Percentiles rank a stretch among this genome's conserved stretches.
Evolutionary conservation across 1,140 invertebrate species (phyloP).

Genomic region (Aphis craccivora): DNA sequence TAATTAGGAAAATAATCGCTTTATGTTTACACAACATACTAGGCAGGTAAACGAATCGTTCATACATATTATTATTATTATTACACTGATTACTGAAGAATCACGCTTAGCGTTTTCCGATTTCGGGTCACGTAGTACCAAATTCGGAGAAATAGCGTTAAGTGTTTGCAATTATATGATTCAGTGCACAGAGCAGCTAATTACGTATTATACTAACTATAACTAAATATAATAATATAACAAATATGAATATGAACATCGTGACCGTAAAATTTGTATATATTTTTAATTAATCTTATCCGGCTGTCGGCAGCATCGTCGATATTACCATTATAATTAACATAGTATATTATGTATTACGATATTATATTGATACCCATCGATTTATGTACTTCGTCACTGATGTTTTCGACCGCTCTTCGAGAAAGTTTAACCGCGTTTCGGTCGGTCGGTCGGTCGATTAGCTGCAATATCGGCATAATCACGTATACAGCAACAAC

Average conservation of each 20-base stretch:
- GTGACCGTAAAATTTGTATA: not conserved
- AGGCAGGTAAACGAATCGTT: not conserved
- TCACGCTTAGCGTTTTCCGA: not conserved
- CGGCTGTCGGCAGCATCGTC: not conserved
- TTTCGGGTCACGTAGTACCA: not conserved
- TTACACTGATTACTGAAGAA: not conserved
- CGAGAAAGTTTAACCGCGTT: conserved; percentile 25
- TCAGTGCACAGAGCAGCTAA: not conserved
- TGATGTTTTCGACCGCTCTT: not conserved
- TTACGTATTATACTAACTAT: not conserved
- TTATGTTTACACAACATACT: not conserved
- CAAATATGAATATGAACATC: not conserved
- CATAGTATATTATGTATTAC: not conserved
- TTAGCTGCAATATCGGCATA: not conserved
- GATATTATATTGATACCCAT: not conserved
- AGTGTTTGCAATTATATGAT: not conserved
- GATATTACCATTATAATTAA: not conserved
- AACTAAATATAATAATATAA: not conserved
- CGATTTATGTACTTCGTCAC: not conserved
- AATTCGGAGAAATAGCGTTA: not conserved
- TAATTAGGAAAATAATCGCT: conserved; percentile 1
- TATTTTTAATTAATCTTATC: not conserved
- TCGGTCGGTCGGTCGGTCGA: not conserved
- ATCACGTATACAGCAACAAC: not conserved
- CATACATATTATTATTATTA: not conserved